Percentiles rank a stretch among this genome's conserved stretches.
Conservation (phyloP, 2,888 invertebrate species). For the Uloborus plumipes region DNA sequence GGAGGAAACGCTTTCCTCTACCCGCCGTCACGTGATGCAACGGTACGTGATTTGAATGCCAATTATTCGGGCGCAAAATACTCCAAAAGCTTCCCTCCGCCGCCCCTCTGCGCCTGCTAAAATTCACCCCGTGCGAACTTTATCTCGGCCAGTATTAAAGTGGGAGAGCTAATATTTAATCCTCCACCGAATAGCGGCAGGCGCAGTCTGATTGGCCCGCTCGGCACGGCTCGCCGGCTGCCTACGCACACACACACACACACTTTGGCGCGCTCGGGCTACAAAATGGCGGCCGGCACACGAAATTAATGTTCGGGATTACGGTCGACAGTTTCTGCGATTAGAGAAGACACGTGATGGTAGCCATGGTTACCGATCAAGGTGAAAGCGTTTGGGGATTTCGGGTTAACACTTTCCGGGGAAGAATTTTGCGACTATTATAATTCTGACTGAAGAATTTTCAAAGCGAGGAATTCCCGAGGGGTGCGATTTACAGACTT, state of each 20-base stretch:
- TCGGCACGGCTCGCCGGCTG: not conserved
- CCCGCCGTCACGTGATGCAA: constrained; percentile 26
- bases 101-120: constrained; percentile 10
- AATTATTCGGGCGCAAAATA: constrained; percentile 62
- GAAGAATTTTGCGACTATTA: constrained; percentile 40
- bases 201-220: constrained; percentile 51
- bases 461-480: constrained; percentile 8
- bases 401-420: constrained; percentile 33
- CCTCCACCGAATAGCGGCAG: constrained; percentile 47
- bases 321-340: constrained; percentile 62
- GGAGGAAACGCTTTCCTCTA: constrained; percentile 24
- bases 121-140: constrained; percentile 54
- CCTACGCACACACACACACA: constrained; percentile 29
- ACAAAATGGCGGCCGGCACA: constrained; percentile 57
- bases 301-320: constrained; percentile 64
- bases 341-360: constrained; percentile 57
- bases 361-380: constrained; percentile 58
- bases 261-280: constrained; percentile 20
- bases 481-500: not conserved
- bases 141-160: constrained; percentile 62
- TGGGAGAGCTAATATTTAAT: constrained; percentile 63
- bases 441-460: constrained; percentile 38
- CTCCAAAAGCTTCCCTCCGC: constrained; percentile 36
- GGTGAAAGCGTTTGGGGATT: constrained; percentile 57
- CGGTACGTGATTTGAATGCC: constrained; percentile 63